These are phyloP conservation scores for Congeria kusceri DNA, from an alignment of 2,888 invertebrate genomes.

Conservation along the genomic window DNA sequence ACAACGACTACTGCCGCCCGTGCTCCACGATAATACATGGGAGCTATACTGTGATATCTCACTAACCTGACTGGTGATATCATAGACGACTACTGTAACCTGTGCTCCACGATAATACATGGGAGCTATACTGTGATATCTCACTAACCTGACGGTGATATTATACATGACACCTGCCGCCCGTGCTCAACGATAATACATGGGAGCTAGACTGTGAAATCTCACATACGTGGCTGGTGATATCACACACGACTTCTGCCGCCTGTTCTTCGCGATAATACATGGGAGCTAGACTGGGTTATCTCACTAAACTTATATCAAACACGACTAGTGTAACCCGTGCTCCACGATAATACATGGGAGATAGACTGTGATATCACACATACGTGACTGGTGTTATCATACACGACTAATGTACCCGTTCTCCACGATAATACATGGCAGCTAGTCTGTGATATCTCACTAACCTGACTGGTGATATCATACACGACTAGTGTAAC, in stretches of 20 bases:
- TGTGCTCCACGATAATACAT: constrained; percentile 91
- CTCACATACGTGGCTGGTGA: constrained; percentile 86
- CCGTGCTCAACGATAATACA: constrained; percentile 90
- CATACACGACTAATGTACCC: constrained; percentile 90
- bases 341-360: constrained; percentile 92
- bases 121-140: constrained; percentile 96
- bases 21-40: constrained; percentile 92
- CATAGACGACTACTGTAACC: constrained; percentile 91
- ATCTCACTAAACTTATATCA: constrained; percentile 90
- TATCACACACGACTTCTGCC: constrained; percentile 11
- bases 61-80: not conserved
- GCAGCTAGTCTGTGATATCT: constrained; percentile 99
- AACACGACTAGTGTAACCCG: constrained; percentile 99
- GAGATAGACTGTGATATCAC: too few relatives aligned
- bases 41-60: constrained; percentile 98
- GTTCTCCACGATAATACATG: constrained; percentile 91
- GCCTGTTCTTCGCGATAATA: constrained; percentile 9
- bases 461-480: too few relatives aligned
- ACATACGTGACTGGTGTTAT: too few relatives aligned
- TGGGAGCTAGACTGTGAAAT: constrained; percentile 99
- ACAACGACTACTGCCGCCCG: constrained; percentile 99
- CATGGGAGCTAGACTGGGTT: not conserved
- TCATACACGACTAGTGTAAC: not conserved
- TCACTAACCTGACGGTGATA: constrained; percentile 92
- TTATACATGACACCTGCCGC: constrained; percentile 99